Evolutionary conservation across 1,140 invertebrate genomes (phyloP).

Genomic region (Monochamus saltuarius): DNA sequence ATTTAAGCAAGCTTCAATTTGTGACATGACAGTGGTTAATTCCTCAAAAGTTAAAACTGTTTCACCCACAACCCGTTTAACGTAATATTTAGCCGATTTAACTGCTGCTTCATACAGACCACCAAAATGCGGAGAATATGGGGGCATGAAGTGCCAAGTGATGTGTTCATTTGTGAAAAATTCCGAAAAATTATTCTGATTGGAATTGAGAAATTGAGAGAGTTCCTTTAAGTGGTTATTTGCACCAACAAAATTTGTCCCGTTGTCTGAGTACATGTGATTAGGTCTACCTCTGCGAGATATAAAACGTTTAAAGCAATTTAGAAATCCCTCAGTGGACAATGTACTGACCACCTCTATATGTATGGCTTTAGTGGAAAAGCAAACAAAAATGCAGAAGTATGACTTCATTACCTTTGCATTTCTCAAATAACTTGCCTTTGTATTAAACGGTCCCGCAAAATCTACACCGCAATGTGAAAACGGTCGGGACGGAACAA

Average conservation of each 20-base stretch:
- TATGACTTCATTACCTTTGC: no score
- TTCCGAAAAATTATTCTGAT: slow-evolving; percentile 6
- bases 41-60: slow-evolving; percentile 25
- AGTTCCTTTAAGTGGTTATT: slow-evolving; percentile 17
- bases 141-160: slow-evolving; percentile 45
- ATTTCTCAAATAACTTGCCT: no score
- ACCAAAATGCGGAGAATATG: slow-evolving; percentile 32
- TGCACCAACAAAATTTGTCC: slow-evolving; percentile 49
- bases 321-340: slow-evolving; percentile 46
- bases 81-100: slow-evolving; percentile 18
- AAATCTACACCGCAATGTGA: no score
- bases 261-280: slow-evolving; percentile 48
- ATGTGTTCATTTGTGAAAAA: slow-evolving; percentile 1
- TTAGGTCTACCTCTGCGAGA: slow-evolving; percentile 38
- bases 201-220: slow-evolving; percentile 1
- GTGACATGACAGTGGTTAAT: slow-evolving; percentile 24
- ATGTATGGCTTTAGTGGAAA: slow-evolving; percentile 49
- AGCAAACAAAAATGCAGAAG: slow-evolving; percentile 8
- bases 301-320: slow-evolving; percentile 48
- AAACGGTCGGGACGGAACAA: no score
- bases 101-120: slow-evolving; percentile 19
- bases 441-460: no score
- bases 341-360: slow-evolving; percentile 48
- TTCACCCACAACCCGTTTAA: slow-evolving; percentile 21
- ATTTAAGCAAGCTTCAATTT: slow-evolving; percentile 29